phyloP scores from a whole-genome alignment of 1,140 invertebrate genomes.

The Lepidurus arcticus region DNA sequence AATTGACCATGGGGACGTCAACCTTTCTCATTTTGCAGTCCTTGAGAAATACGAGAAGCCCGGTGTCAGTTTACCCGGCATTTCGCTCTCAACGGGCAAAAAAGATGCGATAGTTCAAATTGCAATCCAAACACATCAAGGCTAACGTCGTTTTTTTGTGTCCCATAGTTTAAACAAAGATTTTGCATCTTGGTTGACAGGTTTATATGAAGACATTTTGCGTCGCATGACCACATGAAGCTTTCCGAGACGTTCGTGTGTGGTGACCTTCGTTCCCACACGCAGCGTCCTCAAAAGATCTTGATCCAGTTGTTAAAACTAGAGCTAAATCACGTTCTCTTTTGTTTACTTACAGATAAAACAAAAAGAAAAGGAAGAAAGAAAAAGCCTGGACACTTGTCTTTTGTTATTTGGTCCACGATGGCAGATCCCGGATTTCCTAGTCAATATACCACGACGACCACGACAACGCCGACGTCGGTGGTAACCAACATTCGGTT shows the following conservation, averaged over 20 bases:
- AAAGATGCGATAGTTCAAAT: not conserved
- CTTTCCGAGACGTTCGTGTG: not conserved
- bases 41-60: not conserved
- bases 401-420: not conserved
- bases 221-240: not conserved
- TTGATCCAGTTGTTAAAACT: not conserved
- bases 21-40: not conserved
- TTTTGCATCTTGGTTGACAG: not conserved
- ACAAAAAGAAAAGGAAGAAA: too few relatives aligned
- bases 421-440: slow-evolving; percentile 33
- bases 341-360: not conserved
- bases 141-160: not conserved
- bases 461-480: slow-evolving; percentile 58
- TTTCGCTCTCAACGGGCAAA: not conserved
- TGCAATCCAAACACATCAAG: not conserved
- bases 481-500: slow-evolving; percentile 64
- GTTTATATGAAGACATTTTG: not conserved
- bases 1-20: not conserved
- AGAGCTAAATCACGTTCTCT: not conserved
- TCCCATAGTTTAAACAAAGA: not conserved
- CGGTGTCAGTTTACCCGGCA: not conserved
- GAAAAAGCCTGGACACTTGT: too few relatives aligned
- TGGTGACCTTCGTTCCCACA: not conserved
- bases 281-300: not conserved
- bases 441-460: slow-evolving; percentile 55